Percentiles rank a stretch among this genome's conserved stretches.
phyloP scores from a whole-genome alignment of 1,140 invertebrate genomes.

The Drosophila punjabiensis region DNA sequence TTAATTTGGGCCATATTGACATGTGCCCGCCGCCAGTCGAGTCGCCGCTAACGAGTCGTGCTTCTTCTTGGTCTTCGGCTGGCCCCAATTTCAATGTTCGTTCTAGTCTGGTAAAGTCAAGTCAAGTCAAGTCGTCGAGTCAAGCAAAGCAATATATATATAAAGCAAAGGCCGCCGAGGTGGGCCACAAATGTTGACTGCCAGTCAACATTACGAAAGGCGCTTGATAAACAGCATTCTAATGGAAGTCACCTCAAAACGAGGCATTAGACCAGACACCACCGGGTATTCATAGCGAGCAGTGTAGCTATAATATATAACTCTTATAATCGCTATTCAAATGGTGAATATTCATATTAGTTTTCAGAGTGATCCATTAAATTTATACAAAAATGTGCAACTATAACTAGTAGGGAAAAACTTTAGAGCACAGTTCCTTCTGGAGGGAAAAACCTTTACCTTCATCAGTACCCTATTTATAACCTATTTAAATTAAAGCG shows the following conservation, averaged over 20 bases:
- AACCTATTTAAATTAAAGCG: too few relatives aligned
- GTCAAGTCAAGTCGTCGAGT: slow-evolving; percentile 7
- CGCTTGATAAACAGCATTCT: slow-evolving; percentile 50
- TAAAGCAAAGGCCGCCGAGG: slow-evolving; percentile 54
- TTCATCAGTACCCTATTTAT: too few relatives aligned
- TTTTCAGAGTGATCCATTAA: background rate
- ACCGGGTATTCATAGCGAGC: background rate
- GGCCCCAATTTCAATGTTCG: slow-evolving; percentile 57
- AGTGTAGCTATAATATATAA: slow-evolving; percentile 9
- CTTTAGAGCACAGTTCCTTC: too few relatives aligned
- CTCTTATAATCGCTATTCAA: slow-evolving; percentile 27
- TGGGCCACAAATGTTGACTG: slow-evolving; percentile 54
- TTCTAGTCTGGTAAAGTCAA: slow-evolving; percentile 49
- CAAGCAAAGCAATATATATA: slow-evolving; percentile 13
- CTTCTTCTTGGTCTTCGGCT: slow-evolving; percentile 41
- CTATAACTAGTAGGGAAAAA: too few relatives aligned
- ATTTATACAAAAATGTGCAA: too few relatives aligned
- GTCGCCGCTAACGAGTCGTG: slow-evolving; percentile 55
- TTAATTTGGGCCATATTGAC: slow-evolving; percentile 78
- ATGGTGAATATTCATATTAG: background rate
- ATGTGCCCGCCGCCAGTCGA: slow-evolving; percentile 55
- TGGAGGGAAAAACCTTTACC: too few relatives aligned
- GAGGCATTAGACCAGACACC: slow-evolving; percentile 1
- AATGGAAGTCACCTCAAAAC: slow-evolving; percentile 31
- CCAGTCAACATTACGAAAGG: slow-evolving; percentile 48